Evolutionary conservation across 2,888 invertebrate species (phyloP).

Genomic region (Oscheius myriophilus): DNA sequence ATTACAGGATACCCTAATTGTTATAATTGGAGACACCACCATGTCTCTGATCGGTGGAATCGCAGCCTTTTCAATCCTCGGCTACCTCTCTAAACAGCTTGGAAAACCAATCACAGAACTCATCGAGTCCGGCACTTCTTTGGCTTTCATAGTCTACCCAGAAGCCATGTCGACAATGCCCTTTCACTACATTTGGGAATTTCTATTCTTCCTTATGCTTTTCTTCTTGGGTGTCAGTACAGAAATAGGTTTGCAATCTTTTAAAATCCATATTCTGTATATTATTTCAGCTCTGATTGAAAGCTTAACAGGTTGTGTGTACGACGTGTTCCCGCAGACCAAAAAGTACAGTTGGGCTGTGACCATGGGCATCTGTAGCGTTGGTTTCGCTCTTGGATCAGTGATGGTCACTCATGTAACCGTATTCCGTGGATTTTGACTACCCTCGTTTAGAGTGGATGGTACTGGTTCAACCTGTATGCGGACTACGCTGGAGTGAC

Average conservation of each 20-base stretch:
- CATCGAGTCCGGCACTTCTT: slow-evolving; percentile 67
- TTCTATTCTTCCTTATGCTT: slow-evolving; percentile 72
- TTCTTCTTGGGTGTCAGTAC: slow-evolving; percentile 70
- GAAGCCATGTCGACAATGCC: slow-evolving; percentile 71
- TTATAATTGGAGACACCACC: slow-evolving; percentile 58
- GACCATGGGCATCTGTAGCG: slow-evolving; percentile 41
- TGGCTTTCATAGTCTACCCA: slow-evolving; percentile 71
- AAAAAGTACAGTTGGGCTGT: slow-evolving; percentile 48
- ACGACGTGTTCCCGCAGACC: slow-evolving; percentile 51
- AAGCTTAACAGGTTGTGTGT: slow-evolving; percentile 27
- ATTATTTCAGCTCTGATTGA: slow-evolving; percentile 23
- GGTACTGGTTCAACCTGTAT: slow-evolving; percentile 26
- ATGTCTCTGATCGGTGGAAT: slow-evolving; percentile 53
- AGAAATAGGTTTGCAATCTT: slow-evolving; percentile 33
- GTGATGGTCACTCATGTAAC: slow-evolving; percentile 54
- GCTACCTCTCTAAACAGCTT: slow-evolving; percentile 44
- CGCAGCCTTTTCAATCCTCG: slow-evolving; percentile 53
- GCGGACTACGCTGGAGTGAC: slow-evolving; percentile 24
- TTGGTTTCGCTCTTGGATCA: slow-evolving; percentile 48
- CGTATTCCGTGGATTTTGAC: neutral
- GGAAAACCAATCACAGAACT: slow-evolving; percentile 35
- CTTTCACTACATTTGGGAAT: slow-evolving; percentile 70
- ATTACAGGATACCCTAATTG: slow-evolving; percentile 55
- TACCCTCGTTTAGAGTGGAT: slow-evolving; percentile 8
- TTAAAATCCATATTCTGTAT: neutral